phyloP scores from a whole-genome alignment of 1,140 invertebrate species.

The Penaeus japonicus region DNA sequence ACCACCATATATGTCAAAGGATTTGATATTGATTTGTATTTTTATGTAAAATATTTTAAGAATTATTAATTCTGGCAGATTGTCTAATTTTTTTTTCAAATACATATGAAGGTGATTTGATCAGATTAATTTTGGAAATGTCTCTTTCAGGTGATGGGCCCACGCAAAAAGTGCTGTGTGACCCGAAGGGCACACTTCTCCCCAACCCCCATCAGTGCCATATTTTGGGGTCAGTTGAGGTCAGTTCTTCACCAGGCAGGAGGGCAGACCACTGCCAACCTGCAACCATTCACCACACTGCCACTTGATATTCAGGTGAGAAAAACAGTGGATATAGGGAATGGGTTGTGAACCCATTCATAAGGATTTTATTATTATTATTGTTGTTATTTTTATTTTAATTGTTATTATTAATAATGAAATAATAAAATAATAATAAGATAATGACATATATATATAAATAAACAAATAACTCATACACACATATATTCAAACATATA shows the following conservation, averaged over 20 bases:
- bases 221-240: conserved; percentile 88
- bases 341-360: neutral
- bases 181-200: conserved; percentile 82
- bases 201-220: conserved; percentile 88
- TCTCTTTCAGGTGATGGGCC: conserved; percentile 73
- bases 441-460: too few relatives aligned
- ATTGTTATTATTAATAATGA: too few relatives aligned
- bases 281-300: conserved; percentile 93
- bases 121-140: neutral
- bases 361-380: too few relatives aligned
- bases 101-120: neutral
- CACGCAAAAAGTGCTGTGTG: conserved; percentile 61
- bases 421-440: too few relatives aligned
- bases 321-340: conserved; percentile 48
- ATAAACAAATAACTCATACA: too few relatives aligned
- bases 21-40: neutral
- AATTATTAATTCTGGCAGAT: neutral
- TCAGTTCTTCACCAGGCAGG: conserved; percentile 81
- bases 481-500: too few relatives aligned
- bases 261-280: conserved; percentile 74
- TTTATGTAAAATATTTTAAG: neutral
- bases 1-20: too few relatives aligned
- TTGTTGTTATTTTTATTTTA: too few relatives aligned
- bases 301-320: conserved; percentile 91
- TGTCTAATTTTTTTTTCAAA: too few relatives aligned